A percentile compares a stretch with the other conserved stretches of the same genome.
These are phyloP conservation scores for Flexamia atlantica DNA, from an alignment of 2,888 invertebrate genomes.

Conservation along the genomic window DNA sequence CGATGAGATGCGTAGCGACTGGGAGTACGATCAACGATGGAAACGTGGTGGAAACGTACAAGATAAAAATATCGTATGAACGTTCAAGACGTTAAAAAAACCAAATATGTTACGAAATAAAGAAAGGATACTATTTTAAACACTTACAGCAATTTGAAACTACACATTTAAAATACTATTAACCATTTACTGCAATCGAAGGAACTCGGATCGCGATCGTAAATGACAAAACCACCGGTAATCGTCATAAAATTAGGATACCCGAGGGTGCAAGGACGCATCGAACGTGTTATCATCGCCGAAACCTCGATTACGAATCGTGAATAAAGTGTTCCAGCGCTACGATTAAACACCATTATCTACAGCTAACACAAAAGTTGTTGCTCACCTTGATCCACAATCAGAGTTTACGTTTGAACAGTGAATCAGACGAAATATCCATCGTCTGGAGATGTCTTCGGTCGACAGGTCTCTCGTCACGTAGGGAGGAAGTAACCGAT, in stretches of 20 bases:
- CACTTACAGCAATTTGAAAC: no score
- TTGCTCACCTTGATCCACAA: constrained; percentile 19
- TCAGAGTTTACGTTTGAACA: not conserved
- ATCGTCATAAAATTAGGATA: not conserved
- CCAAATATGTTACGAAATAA: no score
- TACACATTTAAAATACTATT: no score
- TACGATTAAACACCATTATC: not conserved
- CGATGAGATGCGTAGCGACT: no score
- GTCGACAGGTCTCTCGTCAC: not conserved
- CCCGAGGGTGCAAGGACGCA: not conserved
- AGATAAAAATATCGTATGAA: no score
- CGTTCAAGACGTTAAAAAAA: no score
- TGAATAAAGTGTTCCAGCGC: not conserved
- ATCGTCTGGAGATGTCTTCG: not conserved
- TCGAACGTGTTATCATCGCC: not conserved
- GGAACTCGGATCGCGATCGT: no score
- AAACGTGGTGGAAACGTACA: no score
- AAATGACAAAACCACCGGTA: no score
- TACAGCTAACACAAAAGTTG: not conserved
- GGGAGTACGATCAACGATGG: no score
- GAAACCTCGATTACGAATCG: not conserved
- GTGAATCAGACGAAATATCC: not conserved
- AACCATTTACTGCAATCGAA: no score
- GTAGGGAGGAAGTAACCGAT: constrained; percentile 3
- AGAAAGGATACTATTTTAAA: no score